Evolutionary conservation across 2,888 invertebrate species (phyloP).

Genomic region (Lochmaea crataegi): DNA sequence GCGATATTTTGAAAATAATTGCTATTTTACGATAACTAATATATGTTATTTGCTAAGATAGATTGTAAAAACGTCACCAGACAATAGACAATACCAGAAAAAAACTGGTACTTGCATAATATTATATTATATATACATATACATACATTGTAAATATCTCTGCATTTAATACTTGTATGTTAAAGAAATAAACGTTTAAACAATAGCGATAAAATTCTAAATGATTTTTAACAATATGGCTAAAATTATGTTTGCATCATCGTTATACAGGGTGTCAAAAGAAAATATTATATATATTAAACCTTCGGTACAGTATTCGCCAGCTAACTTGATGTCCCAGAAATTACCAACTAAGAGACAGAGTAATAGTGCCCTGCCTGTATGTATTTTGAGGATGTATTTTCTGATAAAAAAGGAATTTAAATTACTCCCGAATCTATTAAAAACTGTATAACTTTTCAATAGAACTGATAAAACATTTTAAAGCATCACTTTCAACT

Average conservation of each 20-base stretch:
- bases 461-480: too few species aligned
- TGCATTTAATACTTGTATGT: background rate
- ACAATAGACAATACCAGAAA: background rate
- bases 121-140: too few species aligned
- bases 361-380: too few species aligned
- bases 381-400: too few species aligned
- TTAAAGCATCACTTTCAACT: background rate
- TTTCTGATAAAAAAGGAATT: too few species aligned
- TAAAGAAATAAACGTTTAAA: background rate
- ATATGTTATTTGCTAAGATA: background rate
- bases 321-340: too few species aligned
- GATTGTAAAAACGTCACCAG: conserved; percentile 2
- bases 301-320: too few species aligned
- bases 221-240: background rate
- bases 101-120: background rate
- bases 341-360: too few species aligned
- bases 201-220: background rate
- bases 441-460: too few species aligned
- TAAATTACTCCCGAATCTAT: too few species aligned
- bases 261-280: background rate
- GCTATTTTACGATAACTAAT: background rate
- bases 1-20: background rate
- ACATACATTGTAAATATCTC: background rate
- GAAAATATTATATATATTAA: too few species aligned
- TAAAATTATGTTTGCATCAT: background rate